Evolutionary conservation across 2,888 invertebrate genomes (phyloP).

Genomic region (Agrotis clavis): DNA sequence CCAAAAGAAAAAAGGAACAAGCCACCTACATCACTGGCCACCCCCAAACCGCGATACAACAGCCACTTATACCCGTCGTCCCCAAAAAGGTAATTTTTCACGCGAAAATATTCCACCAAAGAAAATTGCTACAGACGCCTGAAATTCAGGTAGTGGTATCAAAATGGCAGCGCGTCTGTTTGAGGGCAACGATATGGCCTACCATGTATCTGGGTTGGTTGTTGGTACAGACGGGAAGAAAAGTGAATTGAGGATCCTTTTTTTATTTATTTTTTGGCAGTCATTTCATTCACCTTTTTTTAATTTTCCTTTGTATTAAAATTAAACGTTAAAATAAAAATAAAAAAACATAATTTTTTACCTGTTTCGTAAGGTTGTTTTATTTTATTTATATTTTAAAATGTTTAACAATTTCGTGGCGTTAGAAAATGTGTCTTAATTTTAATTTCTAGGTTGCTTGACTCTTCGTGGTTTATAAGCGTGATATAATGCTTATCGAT

Average conservation of each 20-base stretch:
- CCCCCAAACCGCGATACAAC: conserved; percentile 33
- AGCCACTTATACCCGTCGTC: conserved; percentile 37
- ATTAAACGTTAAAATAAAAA: no score
- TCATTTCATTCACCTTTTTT: no score
- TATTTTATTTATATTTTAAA: no score
- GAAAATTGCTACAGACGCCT: conserved; percentile 62
- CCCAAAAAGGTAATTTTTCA: conserved; percentile 57
- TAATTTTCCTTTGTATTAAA: no score
- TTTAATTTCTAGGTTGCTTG: no score
- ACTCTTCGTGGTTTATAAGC: background rate
- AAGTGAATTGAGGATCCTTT: conserved; percentile 30
- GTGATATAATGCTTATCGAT: background rate
- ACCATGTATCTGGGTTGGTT: conserved; percentile 63
- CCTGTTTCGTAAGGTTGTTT: no score
- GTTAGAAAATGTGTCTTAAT: no score
- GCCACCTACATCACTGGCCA: conserved; percentile 13
- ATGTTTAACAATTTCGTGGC: no score
- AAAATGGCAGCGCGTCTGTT: conserved; percentile 62
- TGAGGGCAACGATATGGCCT: conserved; percentile 53
- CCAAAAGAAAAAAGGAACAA: background rate
- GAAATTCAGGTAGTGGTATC: conserved; percentile 63
- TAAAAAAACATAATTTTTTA: no score
- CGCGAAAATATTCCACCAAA: conserved; percentile 60
- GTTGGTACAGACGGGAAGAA: conserved; percentile 50
- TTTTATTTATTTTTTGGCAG: background rate